A percentile compares a stretch with the other conserved stretches of the same genome.
These are phyloP conservation scores for Lasioglossum calceatum DNA, from an alignment of 2,888 invertebrate genomes.

Conservation along the genomic window DNA sequence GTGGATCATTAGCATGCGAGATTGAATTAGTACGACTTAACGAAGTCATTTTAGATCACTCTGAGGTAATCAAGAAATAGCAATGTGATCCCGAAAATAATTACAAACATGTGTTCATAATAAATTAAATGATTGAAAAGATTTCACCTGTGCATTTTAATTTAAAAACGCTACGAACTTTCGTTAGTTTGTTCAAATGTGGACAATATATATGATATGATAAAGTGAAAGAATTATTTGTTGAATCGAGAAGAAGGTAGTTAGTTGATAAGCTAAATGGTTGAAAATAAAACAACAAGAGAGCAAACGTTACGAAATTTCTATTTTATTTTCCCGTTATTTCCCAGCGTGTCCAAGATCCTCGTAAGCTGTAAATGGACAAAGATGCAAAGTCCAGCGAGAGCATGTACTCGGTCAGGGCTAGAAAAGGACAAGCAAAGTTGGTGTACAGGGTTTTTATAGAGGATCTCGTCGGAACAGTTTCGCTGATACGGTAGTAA, in stretches of 20 bases:
- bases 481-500: conserved; percentile 61
- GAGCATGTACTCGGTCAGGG: not conserved
- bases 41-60: not conserved
- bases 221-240: not conserved
- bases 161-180: too few species aligned
- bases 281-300: too few species aligned
- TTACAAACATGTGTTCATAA: too few species aligned
- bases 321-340: not conserved
- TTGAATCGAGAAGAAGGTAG: not conserved
- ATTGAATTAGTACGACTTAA: not conserved
- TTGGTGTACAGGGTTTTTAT: conserved; percentile 36
- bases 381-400: not conserved
- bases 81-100: too few species aligned
- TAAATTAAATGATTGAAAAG: too few species aligned
- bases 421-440: conserved; percentile 23
- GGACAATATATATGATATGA: not conserved
- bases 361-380: not conserved
- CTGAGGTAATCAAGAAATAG: not conserved
- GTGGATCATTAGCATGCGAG: not conserved
- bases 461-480: conserved; percentile 37
- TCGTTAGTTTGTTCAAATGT: not conserved
- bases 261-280: not conserved
- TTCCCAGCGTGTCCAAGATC: not conserved
- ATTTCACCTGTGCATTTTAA: not conserved
- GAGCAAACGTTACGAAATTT: not conserved